Evolutionary conservation across 2,888 invertebrate species (phyloP), one percentile per base, ranked within the genome.

Genomic region (Steromphala cineraria): DNA sequence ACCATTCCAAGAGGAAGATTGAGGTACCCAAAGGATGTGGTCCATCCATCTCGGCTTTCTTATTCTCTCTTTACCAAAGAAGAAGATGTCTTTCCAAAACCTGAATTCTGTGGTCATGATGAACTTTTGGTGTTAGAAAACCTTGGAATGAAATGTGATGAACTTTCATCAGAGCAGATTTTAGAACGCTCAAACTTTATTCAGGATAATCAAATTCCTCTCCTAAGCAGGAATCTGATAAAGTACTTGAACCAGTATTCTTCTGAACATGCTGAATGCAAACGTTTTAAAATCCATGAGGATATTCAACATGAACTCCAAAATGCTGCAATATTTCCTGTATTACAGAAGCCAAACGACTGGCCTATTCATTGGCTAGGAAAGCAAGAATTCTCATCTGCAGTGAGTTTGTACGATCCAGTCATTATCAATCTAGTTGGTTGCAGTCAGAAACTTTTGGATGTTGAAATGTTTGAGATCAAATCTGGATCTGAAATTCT

Each of bases 41-140:
- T 90, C 19, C 82, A 88, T 80, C 90, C 89, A 15, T 71, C 46
- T 5, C 79, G 86, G n/a, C 36, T 78, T n/a, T 31, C 85, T 7
- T 83, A 86, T 21, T 40, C 62, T 5, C 79, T 90, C 55, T 90
- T 82, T 67, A 28, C 62, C 17, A 80, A 82, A n/a, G 79, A 55
- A 19, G 89, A 90, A 76, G 85, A 80, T 2, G 31, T 84, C 21
- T 89, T 89, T 80, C 88, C 89, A 13, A 62, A 84, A 13, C 13
- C n/a, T 28, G 67, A 67, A 13, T 31, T 67, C 7, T 28, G 24
- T 67, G n/a, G 31, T n/a, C 7, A 19, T 7, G 67, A 67, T 15
- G n/a, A 31, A 31, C 67, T 67, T 28, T 67, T 15, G 1, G 56
- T 24, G 24, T 56, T 56, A 24, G 19, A 19, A 8, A 24, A n/a